Conservation (phyloP, 2,888 invertebrate species). For the Ophion costatus region DNA sequence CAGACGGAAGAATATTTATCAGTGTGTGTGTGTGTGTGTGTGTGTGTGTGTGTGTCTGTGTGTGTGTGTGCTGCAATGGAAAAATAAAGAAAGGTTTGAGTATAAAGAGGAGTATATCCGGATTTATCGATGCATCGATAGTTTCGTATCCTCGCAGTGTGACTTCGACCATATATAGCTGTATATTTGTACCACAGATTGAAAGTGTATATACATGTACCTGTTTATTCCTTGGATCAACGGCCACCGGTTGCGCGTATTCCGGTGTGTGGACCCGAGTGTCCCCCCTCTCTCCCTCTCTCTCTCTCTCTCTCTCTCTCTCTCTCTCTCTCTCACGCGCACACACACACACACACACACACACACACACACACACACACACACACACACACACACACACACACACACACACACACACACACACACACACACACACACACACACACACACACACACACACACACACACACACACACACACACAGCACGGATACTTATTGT, state of each 20-base stretch:
- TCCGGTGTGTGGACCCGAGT: constrained; percentile 5
- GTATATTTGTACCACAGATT: not conserved
- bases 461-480: too few species aligned
- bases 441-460: too few species aligned
- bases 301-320: too few species aligned
- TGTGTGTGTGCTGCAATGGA: too few species aligned
- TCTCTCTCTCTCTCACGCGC: too few species aligned
- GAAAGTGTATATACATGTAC: constrained; percentile 13
- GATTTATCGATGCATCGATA: constrained; percentile 61
- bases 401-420: too few species aligned
- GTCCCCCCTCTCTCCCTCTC: too few species aligned
- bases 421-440: too few species aligned
- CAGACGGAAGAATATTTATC: constrained; percentile 12
- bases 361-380: constrained; percentile 6
- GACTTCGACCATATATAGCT: constrained; percentile 35
- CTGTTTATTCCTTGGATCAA: constrained; percentile 68
- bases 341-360: constrained; percentile 6
- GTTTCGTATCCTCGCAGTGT: constrained; percentile 38
- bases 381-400: too few species aligned
- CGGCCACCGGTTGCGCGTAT: constrained; percentile 68
- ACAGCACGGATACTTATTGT: too few species aligned
- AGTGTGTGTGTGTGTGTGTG: constrained; percentile 13
- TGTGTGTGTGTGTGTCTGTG: too few species aligned
- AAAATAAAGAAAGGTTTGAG: constrained; percentile 1
- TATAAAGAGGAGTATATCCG: constrained; percentile 40